A percentile compares a stretch with the other conserved stretches of the same genome.
Conservation (phyloP, 2,113 vertebrate species). For the Pluvialis apricaria region DNA sequence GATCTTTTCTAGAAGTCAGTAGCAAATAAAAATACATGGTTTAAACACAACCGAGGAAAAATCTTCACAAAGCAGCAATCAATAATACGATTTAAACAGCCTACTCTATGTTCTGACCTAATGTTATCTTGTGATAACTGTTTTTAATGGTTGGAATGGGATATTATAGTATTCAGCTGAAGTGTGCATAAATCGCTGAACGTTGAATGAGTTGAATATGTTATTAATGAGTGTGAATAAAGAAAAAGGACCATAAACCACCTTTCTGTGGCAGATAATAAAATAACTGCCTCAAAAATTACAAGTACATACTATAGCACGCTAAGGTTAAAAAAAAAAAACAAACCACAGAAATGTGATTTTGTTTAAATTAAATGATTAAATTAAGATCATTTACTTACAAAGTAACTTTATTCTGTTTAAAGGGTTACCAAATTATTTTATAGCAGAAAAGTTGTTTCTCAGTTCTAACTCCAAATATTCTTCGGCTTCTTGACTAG, state of each 20-base stretch:
- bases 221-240: constrained; percentile 11
- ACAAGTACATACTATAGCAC: not conserved
- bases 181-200: constrained; percentile 12
- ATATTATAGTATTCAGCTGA: not conserved
- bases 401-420: not conserved
- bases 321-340: not conserved
- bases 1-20: not conserved
- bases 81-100: not conserved
- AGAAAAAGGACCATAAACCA: not conserved
- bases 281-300: not conserved
- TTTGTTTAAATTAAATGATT: not conserved
- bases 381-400: not conserved
- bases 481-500: not conserved
- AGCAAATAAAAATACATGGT: not conserved
- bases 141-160: constrained; percentile 9
- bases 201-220: not conserved
- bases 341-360: not conserved
- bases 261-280: not conserved
- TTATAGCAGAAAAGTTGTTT: not conserved
- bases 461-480: not conserved
- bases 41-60: not conserved
- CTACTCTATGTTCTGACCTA: not conserved
- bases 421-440: not conserved
- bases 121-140: constrained; percentile 6
- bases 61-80: not conserved